Base-by-base conservation (phyloP, 1,140 invertebrate genomes). In the Fopius arisanus region DNA sequence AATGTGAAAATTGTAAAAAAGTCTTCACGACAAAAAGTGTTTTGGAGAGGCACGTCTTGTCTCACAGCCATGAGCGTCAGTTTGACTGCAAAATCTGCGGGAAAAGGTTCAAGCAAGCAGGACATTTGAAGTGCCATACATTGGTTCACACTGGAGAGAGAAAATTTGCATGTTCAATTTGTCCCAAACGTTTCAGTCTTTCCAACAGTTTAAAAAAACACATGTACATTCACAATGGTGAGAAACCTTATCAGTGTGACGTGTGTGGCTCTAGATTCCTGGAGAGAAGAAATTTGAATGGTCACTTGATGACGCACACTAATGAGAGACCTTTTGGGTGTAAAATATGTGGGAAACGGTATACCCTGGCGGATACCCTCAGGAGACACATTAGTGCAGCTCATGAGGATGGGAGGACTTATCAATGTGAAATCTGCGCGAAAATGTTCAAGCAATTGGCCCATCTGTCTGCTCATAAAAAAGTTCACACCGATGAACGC, bases 111-210 rank as follows among this genome's bases (percentile, higher is more conserved):
- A 93, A 94, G 68, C 84, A 92, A 81, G 88, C 93, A 86, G 78
- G 93, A 89, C 86, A 93, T 89, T 48, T 95, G 86, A 88, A 94
- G 87, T 86, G 89, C 89, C 92, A 92, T 86, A 86, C 93, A 90
- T 81, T 94, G 87, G 89, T 91, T 85, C 92, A 93, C 79, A 92
- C 91, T 0, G 91, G 92, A 0, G 91, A 92, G 76, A 82, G 89
- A 7, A 91, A 91, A 10, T 92, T 89, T 79, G 87, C 87, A 29
- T 92, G 92, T 75, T 78, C 85, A 1, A 82, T 89, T 2, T 93
- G 92, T 75, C 82, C 81, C 37, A 89, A 91, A 40, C 81, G 91
- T 71, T 94, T 94, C 79, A 93, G 92, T 2, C 92, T 94, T 70
- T 91, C 90, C 43, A 94, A 89, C 65, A 88, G 90, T 33, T 76